Evolutionary conservation across 2,113 vertebrate species (phyloP), one percentile per base, ranked within the genome.

Genomic region (Reinhardtius hippoglossoides): DNA sequence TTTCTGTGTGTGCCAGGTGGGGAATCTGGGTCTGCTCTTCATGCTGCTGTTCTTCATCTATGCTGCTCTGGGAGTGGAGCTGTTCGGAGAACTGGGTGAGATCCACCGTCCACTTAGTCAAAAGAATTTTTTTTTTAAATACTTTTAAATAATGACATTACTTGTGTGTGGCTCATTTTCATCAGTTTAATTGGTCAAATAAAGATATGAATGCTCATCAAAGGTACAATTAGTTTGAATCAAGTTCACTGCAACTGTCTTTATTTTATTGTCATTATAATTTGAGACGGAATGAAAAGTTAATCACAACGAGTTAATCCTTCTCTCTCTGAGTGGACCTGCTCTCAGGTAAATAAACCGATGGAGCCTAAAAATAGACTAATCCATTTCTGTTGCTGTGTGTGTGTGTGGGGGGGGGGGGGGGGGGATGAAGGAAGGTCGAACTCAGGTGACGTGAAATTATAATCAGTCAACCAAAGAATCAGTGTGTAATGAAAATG

Each of bases 41-140:
- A 92, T 95, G 92, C 68, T 95, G 64, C 90, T 95, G 54, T 95
- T 95, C 74, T 95, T 95, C 88, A 95, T 95, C 86, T 95, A 95
- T 8, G 94, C 94, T 0, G 94, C 94, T 50, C 84, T 95, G 58
- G 94, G 94, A 0, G 94, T 95, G 44, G 94, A 95, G 74, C 88
- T 95, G 67, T 95, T 95, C 31, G 94, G 94, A 65, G 93, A 95
- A 31, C 82, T 95, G 66, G 94, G 94, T 95, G 50, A 90, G 86
- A 54, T 54, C 50, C 6, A 9, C 20, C 20, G 10, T 21, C 50
- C 7, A 8, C 20, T 52, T 18, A 5, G 16, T 18, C 46, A 48
- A 2, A 42, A 2, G 8, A 40, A n/a, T n/a, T n/a, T n/a, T n/a
- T n/a, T n/a, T n/a, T n/a, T n/a, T n/a, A n/a, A n/a, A n/a, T n/a